Conservation (phyloP, 2,888 invertebrate genomes). For the Timema podura region DNA sequence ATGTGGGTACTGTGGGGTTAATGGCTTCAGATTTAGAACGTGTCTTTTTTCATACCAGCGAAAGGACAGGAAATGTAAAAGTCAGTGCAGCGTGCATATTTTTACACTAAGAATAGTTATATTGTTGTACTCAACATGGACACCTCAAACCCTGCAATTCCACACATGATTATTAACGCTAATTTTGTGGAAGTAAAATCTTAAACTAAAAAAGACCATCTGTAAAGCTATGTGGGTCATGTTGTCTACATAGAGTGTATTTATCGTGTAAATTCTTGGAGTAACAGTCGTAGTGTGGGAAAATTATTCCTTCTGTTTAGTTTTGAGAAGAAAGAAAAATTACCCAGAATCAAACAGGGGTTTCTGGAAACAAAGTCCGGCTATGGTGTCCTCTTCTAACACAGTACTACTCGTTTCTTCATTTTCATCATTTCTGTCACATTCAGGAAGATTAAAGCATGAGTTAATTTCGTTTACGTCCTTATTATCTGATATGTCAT, state of each 20-base stretch:
- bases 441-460: background rate
- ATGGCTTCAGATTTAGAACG: background rate
- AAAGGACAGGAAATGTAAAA: too few species aligned
- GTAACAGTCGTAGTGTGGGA: background rate
- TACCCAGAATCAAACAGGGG: too few species aligned
- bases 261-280: background rate
- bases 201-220: too few species aligned
- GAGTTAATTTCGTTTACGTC: background rate
- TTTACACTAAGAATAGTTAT: background rate
- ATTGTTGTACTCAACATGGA: background rate
- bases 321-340: too few species aligned
- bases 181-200: too few species aligned
- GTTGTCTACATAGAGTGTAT: background rate
- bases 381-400: background rate
- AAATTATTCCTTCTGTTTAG: too few species aligned
- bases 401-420: background rate
- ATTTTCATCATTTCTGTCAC: background rate
- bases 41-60: background rate
- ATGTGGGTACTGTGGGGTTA: background rate
- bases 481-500: background rate
- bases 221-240: too few species aligned
- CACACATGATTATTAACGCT: background rate
- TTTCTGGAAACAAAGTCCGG: background rate
- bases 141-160: background rate
- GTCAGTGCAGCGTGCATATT: background rate